phyloP scores from a whole-genome alignment of 2,113 vertebrate genomes.

The Pipra filicauda region DNA sequence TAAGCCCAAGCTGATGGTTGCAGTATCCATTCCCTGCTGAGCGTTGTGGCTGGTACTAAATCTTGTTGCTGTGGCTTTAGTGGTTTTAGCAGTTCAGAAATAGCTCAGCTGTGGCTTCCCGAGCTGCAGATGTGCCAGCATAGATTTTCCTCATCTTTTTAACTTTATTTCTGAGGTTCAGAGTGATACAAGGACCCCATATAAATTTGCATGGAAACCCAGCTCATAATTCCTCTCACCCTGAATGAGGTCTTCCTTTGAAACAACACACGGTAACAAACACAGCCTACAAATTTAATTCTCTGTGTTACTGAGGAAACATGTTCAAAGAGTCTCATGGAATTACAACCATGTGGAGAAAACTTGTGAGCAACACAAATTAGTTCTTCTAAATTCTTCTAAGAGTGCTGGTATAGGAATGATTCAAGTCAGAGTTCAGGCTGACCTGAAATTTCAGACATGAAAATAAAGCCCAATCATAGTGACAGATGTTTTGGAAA shows the following conservation, averaged over 20 bases:
- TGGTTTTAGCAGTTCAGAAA: not conserved
- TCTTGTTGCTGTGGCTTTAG: not conserved
- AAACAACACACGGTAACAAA: not conserved
- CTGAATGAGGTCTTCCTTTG: accelerated
- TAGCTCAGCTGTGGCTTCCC: not conserved
- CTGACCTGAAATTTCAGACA: not conserved
- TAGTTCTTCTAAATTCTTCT: not conserved
- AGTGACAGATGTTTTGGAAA: not conserved
- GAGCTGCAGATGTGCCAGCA: not conserved
- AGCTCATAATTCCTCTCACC: not conserved
- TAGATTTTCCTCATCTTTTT: not conserved
- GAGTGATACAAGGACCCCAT: not conserved
- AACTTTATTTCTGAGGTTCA: not conserved
- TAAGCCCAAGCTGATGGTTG: not conserved
- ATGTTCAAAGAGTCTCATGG: not conserved
- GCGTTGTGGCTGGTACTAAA: not conserved
- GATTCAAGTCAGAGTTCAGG: not conserved
- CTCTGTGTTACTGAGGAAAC: not conserved
- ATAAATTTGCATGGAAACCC: not conserved
- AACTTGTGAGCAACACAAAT: not conserved
- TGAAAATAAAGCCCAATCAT: not conserved
- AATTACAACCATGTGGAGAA: not conserved
- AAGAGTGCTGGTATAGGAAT: not conserved
- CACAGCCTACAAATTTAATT: not conserved
- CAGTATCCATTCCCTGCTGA: not conserved